phyloP scores from a whole-genome alignment of 2,797 vertebrate genomes.

The Molossus alvarezi region DNA sequence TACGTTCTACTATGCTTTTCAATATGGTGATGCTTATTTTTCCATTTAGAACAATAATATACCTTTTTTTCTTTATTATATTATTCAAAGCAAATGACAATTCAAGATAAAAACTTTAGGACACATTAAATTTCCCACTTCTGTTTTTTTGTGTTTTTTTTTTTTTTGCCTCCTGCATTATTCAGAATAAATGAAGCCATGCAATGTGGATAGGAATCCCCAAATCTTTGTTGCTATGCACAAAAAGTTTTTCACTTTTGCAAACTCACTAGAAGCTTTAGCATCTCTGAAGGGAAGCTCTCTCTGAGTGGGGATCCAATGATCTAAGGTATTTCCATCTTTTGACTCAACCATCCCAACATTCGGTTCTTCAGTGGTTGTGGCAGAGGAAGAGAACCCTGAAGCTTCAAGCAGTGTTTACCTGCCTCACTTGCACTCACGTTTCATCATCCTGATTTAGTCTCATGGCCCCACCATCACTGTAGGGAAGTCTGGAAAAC shows the following conservation, averaged over 20 bases:
- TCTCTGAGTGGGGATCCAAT: neutral
- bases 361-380: neutral
- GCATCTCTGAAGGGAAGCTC: neutral
- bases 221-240: neutral
- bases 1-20: conserved; percentile 58
- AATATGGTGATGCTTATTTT: conserved; percentile 43
- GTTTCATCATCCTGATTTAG: neutral
- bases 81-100: conserved; percentile 60
- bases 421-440: neutral
- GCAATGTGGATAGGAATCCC: neutral
- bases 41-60: conserved; percentile 44
- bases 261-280: neutral
- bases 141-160: neutral
- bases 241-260: neutral
- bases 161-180: neutral
- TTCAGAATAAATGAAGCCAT: neutral
- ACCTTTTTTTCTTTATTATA: conserved; percentile 28
- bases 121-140: neutral
- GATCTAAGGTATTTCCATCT: neutral
- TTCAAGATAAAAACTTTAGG: conserved; percentile 44
- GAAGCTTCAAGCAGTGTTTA: neutral
- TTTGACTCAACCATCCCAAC: neutral
- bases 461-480: neutral
- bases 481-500: neutral
- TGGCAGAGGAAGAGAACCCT: neutral